Percentiles rank a stretch among this genome's conserved stretches.
phyloP scores from a whole-genome alignment of 64 coral and sea anemone genomes.

The Montipora capricornis region DNA sequence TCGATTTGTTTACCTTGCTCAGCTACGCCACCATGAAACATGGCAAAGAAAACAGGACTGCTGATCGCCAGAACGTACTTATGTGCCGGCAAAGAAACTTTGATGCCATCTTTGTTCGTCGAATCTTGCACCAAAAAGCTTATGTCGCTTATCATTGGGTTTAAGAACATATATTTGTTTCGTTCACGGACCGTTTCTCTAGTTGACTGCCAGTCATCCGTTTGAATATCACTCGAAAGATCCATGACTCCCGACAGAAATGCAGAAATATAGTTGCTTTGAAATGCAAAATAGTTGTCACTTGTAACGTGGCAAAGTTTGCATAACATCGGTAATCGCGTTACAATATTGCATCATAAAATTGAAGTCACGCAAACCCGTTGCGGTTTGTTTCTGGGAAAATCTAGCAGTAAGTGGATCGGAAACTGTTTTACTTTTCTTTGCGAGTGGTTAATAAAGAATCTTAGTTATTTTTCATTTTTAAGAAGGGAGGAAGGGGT shows the following conservation, averaged over 20 bases:
- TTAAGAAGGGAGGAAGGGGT: no score
- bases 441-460: no score
- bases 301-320: background rate
- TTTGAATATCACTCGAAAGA: conserved; percentile 62
- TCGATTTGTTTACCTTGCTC: conserved; percentile 69
- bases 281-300: background rate
- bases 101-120: conserved; percentile 26
- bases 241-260: conserved; percentile 23
- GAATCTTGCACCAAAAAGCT: conserved; percentile 74
- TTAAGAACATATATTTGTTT: conserved; percentile 87
- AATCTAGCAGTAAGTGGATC: no score
- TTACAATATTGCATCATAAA: background rate
- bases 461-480: no score
- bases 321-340: background rate
- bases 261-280: background rate
- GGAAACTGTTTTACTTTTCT: no score
- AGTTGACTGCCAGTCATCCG: conserved; percentile 80
- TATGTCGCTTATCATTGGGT: conserved; percentile 80
- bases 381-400: no score
- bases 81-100: conserved; percentile 68
- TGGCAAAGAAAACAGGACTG: conserved; percentile 89
- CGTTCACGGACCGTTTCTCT: conserved; percentile 79
- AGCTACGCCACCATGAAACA: conserved; percentile 89
- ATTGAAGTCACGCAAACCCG: background rate
- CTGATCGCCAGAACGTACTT: conserved; percentile 88